Conservation (phyloP, 2,113 vertebrate species). For the Neolamprologus variostigma region DNA sequence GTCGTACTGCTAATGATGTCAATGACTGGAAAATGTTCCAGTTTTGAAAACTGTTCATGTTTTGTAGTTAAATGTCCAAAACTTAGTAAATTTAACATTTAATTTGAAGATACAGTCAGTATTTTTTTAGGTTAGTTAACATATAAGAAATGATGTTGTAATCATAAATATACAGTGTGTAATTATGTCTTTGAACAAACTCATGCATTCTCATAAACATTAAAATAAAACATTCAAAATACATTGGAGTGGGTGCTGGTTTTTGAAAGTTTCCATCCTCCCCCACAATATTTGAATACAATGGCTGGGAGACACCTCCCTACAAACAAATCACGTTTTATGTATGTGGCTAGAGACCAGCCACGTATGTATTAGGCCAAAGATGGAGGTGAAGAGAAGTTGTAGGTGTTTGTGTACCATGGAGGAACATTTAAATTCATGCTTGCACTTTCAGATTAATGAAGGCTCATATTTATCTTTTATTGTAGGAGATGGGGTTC, state of each 20-base stretch:
- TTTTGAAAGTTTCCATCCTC: neutral
- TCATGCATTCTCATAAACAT: neutral
- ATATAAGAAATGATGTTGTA: neutral
- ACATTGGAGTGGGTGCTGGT: neutral
- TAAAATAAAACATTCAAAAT: neutral
- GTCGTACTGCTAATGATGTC: neutral
- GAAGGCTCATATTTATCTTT: neutral
- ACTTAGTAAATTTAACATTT: neutral
- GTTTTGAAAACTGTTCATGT: neutral
- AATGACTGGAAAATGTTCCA: neutral
- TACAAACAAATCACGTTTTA: neutral
- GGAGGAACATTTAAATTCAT: neutral
- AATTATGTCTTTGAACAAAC: neutral
- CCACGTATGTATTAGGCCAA: neutral
- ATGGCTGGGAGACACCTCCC: neutral
- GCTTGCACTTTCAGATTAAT: neutral
- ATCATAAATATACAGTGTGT: neutral
- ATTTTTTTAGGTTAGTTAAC: neutral
- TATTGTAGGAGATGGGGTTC: neutral
- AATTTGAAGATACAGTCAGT: neutral
- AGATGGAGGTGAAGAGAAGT: neutral
- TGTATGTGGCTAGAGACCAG: neutral
- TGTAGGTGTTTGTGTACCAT: neutral
- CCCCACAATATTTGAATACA: neutral
- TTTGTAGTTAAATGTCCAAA: neutral